Evolutionary conservation across 2,113 vertebrate species (phyloP), one percentile per base, ranked within the genome.

Genomic region (Holacanthus passer): DNA sequence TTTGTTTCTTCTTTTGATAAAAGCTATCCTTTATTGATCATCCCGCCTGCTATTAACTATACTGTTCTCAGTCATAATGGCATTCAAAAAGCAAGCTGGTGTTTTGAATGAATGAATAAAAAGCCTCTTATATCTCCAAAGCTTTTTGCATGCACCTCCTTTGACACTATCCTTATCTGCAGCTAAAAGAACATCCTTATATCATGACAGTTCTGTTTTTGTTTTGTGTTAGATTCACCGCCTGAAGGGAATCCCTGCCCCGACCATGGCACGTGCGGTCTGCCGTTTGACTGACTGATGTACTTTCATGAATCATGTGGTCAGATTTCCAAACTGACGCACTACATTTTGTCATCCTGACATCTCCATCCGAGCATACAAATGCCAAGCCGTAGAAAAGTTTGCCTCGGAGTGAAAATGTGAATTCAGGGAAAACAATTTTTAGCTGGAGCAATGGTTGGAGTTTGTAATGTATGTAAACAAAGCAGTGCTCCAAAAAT

Each of bases 331-430:
- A 56, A 39, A 52, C 55, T 85, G 81, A 86, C 62, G 20, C 59
- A 20, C 39, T 41, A 50, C 88, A 76, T 91, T 92, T 87, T 88
- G 73, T 91, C 84, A 88, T 64, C 35, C 66, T 86, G 89, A 85
- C 89, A 81, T 91, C 78, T 86, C 73, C 79, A 66, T 79, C 72
- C 79, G 72, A 85, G 81, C 81, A 85, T 80, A 80, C 63, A 77
- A 83, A 88, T 90, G 81, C 48, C 75, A 75, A 20, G 4, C 50
- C 58, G 74, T 50, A 13, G 10, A 65, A n/a, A 64, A 56, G 62
- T 73, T 78, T 73, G 53, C 68, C 74, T 79, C 56, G 11, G 69
- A 80, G 69, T 52, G 24, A 72, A 70, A 41, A 73, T n/a, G 66
- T 68, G 62, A 77, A 77, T 79, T 66, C 12, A 62, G 11, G 63